Evolutionary conservation across 2,888 invertebrate genomes (phyloP).

Genomic region (Rotaria macrura): DNA sequence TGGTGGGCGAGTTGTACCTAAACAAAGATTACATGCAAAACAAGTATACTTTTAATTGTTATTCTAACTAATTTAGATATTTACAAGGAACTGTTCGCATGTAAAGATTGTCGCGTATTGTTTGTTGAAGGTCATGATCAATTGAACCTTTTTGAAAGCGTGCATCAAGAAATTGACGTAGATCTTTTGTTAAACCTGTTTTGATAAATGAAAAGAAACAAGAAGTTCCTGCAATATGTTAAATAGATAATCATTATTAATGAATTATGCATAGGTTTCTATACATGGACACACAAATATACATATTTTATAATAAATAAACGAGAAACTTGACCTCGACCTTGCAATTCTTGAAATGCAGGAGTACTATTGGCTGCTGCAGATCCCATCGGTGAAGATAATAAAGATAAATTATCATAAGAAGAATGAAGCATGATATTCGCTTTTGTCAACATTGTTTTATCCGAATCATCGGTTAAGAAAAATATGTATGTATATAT

Average conservation of each 20-base stretch:
- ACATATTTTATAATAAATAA: not conserved
- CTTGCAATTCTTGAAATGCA: conserved; percentile 4
- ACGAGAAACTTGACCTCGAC: not conserved
- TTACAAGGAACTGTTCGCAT: conserved; percentile 56
- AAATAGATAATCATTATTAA: not conserved
- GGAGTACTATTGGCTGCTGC: not conserved
- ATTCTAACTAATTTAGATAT: not conserved
- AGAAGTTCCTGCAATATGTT: not conserved
- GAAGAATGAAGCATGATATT: conserved; percentile 8
- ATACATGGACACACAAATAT: too few relatives aligned
- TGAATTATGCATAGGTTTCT: not conserved
- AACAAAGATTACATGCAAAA: not conserved
- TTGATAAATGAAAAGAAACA: not conserved
- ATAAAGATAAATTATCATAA: conserved; percentile 13
- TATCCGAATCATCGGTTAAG: not conserved
- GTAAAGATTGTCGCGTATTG: conserved; percentile 60
- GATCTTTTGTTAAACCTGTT: conserved; percentile 42
- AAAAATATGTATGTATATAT: not conserved
- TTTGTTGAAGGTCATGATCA: conserved; percentile 58
- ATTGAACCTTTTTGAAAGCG: conserved; percentile 56
- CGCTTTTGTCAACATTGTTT: not conserved
- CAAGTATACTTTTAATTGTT: not conserved
- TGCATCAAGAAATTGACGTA: conserved; percentile 55
- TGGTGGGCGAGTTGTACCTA: conserved; percentile 54
- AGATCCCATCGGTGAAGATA: not conserved